These are phyloP conservation scores for Bombus consobrinus DNA, from an alignment of 1,140 invertebrate species.

Conservation along the genomic window DNA sequence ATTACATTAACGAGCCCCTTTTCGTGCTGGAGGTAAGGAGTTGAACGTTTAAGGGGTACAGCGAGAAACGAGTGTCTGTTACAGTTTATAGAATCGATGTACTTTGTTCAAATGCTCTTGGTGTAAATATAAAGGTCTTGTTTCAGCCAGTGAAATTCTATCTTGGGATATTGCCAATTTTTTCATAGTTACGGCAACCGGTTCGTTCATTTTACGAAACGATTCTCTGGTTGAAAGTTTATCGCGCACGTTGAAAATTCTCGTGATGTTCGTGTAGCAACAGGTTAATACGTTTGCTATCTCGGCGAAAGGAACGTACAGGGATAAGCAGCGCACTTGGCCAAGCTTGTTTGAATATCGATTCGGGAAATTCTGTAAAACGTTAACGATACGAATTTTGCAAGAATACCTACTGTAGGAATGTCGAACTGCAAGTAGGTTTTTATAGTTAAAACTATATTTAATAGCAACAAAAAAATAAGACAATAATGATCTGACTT, in stretches of 20 bases:
- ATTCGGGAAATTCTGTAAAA: background rate
- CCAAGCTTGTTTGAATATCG: background rate
- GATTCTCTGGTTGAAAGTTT: background rate
- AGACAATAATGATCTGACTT: too few relatives aligned
- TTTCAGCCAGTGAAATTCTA: background rate
- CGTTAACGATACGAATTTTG: background rate
- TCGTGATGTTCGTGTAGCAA: constrained; percentile 6
- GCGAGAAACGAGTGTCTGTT: constrained; percentile 1
- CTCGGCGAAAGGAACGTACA: background rate
- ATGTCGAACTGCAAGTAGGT: background rate
- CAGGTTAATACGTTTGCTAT: constrained; percentile 27
- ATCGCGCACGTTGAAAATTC: background rate
- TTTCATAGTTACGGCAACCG: background rate
- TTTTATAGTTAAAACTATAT: background rate
- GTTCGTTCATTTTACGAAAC: background rate
- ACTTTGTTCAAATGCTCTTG: background rate
- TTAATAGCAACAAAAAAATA: too few relatives aligned
- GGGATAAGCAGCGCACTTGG: constrained; percentile 13
- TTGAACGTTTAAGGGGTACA: background rate
- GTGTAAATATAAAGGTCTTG: background rate
- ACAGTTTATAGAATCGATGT: constrained; percentile 6
- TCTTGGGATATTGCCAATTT: background rate
- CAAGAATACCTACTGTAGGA: background rate
- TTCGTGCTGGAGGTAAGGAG: background rate
- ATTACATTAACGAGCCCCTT: background rate